Evolutionary conservation across 1,140 invertebrate genomes (phyloP), one percentile per base, ranked within the genome.

Genomic region (Gryllus bimaculatus): DNA sequence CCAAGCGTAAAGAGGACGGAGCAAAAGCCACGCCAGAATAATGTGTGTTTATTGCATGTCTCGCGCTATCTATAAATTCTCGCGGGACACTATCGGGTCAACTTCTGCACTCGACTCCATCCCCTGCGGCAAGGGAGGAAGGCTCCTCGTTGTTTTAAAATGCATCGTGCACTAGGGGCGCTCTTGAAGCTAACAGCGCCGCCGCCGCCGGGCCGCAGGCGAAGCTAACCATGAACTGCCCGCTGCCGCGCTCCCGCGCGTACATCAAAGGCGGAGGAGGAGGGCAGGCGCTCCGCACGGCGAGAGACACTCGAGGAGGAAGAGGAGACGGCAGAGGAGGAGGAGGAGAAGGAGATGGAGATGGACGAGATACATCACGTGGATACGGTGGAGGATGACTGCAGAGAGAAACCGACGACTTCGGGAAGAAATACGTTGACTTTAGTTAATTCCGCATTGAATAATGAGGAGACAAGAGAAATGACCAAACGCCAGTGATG

Each of bases 1-100:
- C 18, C 54, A 66, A 7, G 54, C 54, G 54, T 66, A 66, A 66
- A 66, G 54, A 66, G 54, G 54, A 66, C 54, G 54, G 54, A 66
- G 54, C 54, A 66, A 66, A 3, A 66, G 54, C 10, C 10, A 10
- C 54, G 10, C 54, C 54, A 2, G 54, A 13, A 13, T 66, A 66
- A 66, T 66, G 54, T 66, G 54, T 66, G 54, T 66, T 66, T 66
- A 66, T 66, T 66, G 54, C 54, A 66, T 66, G 54, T 66, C 54
- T 66, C 54, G 54, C 54, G 54, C 18, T 13, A 66, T 66, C 54
- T 10, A 66, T 66, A 66, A 66, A 66, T 66, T 66, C 54, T 66
- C 54, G 18, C 54, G 10, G 54, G 54, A 66, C 54, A 18, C 54
- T 66, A 66, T 66, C 54, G 54, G 54, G 54, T 66, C 54, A 66